Base-by-base conservation (phyloP, 2,113 vertebrate species). In the Pantherophis guttatus region DNA sequence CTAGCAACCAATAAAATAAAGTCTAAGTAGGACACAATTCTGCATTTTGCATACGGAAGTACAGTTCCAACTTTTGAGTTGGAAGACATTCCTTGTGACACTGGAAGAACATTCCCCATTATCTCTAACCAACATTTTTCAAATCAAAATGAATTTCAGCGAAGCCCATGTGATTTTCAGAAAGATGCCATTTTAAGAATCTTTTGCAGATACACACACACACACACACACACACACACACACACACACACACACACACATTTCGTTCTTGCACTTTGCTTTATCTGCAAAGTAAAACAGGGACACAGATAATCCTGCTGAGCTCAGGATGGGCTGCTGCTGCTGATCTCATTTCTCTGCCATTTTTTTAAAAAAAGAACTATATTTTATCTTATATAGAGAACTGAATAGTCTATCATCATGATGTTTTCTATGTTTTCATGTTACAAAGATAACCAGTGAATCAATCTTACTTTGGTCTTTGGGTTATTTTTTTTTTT, bases 401-500 rank as follows among this genome's bases (percentile, higher is more conserved):
- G 29, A 39, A 85, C 10, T 52, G 6, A 92, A 90, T 3, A 57
- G 93, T 29, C 8, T 57, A 1, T 39, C 91, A 89, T 29, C 48
- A 1, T 15, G 87, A 44, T 81, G 17, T 55, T 91, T 23, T 88
- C 19, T 29, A 39, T 88, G 58, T 93, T 93, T 21, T 81, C 70
- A 0, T 19, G 90, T 13, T 57, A 81, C 0, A 5, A 86, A 10
- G 91, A 91, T 50, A 13, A 87, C 81, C 88, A 81, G 59, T 92
- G 9, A 5, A 93, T 58, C 85, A 3, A 0, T 13, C 75, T 21
- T 0, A 1, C 4, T 55, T 50, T 0, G 0, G 19, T 94, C 55
- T 92, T 53, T 93, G 91, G 24, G 87, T 89, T 52, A 95, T 94
- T 54, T 9, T 59, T 53, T 33, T 54, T 48, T 26, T 3, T 10